These are phyloP conservation scores for Plagodis pulveraria DNA, from an alignment of 2,888 invertebrate genomes.

Conservation along the genomic window DNA sequence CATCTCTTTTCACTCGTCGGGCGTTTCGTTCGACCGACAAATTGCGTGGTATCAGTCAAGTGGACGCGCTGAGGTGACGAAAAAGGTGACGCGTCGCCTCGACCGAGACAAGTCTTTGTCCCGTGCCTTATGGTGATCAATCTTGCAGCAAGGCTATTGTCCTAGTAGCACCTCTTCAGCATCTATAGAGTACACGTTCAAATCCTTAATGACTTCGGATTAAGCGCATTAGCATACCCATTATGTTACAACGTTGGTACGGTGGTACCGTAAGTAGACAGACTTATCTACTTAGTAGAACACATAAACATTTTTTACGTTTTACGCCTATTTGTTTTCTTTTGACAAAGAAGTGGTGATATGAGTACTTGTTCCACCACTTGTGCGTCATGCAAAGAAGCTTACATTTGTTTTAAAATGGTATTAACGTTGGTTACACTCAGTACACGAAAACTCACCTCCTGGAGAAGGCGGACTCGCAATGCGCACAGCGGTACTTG, in stretches of 20 bases:
- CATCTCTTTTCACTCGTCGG: slow-evolving; percentile 79
- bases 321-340: too few species aligned
- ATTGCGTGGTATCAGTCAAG: slow-evolving; percentile 82
- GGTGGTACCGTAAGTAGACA: slow-evolving; percentile 25
- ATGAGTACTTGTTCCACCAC: too few species aligned
- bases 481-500: slow-evolving; percentile 95
- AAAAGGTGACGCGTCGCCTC: slow-evolving; percentile 80
- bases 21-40: slow-evolving; percentile 77
- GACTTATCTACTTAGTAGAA: slow-evolving; percentile 3
- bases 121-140: slow-evolving; percentile 70
- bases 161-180: slow-evolving; percentile 63
- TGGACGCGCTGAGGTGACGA: slow-evolving; percentile 81
- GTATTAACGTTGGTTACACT: too few species aligned
- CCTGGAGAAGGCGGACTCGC: slow-evolving; percentile 96
- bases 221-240: slow-evolving; percentile 58
- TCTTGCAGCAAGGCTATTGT: slow-evolving; percentile 70
- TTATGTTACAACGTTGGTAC: slow-evolving; percentile 34
- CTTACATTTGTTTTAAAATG: too few species aligned
- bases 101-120: slow-evolving; percentile 52
- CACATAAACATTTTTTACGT: too few species aligned
- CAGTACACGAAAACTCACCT: slow-evolving; percentile 83
- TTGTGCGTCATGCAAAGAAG: too few species aligned
- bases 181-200: slow-evolving; percentile 49
- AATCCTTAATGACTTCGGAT: slow-evolving; percentile 56
- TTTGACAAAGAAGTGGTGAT: too few species aligned